phyloP scores from a whole-genome alignment of 2,888 invertebrate species.

The Ischnura elegans region DNA sequence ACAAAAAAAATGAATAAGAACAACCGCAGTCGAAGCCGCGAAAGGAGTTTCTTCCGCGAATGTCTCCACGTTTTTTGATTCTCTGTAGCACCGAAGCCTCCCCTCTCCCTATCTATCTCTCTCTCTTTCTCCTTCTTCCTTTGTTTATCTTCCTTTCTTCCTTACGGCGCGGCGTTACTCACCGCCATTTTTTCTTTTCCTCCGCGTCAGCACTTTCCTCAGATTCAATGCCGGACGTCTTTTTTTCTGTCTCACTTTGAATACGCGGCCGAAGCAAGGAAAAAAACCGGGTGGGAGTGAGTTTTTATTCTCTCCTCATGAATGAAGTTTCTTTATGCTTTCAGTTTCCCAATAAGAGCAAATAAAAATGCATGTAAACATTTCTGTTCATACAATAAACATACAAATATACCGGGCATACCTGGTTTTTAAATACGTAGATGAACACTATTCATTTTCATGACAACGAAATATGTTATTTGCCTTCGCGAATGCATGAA shows the following conservation, averaged over 20 bases:
- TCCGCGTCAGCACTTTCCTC: not conserved
- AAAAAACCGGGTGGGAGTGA: not conserved
- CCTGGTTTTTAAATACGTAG: too few relatives aligned
- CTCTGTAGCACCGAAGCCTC: not conserved
- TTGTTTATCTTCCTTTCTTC: too few relatives aligned
- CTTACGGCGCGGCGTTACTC: not conserved
- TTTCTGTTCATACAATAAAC: too few relatives aligned
- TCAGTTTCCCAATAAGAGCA: too few relatives aligned
- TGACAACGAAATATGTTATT: too few relatives aligned
- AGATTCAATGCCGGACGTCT: not conserved
- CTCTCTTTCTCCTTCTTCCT: not conserved
- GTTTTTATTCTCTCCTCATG: not conserved
- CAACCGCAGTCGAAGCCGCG: not conserved
- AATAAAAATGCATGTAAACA: too few relatives aligned
- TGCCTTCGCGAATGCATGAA: too few relatives aligned
- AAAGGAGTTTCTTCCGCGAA: not conserved
- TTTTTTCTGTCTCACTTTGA: not conserved
- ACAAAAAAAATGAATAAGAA: not conserved
- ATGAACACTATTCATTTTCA: too few relatives aligned
- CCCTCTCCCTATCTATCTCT: not conserved
- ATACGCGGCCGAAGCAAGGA: not conserved
- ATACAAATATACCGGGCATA: too few relatives aligned
- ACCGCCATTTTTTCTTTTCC: too few relatives aligned
- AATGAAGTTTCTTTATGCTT: too few relatives aligned
- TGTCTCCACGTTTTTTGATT: conserved; percentile 14